Base-by-base conservation (phyloP, 2,888 invertebrate genomes). In the Ennomos quercinarius region DNA sequence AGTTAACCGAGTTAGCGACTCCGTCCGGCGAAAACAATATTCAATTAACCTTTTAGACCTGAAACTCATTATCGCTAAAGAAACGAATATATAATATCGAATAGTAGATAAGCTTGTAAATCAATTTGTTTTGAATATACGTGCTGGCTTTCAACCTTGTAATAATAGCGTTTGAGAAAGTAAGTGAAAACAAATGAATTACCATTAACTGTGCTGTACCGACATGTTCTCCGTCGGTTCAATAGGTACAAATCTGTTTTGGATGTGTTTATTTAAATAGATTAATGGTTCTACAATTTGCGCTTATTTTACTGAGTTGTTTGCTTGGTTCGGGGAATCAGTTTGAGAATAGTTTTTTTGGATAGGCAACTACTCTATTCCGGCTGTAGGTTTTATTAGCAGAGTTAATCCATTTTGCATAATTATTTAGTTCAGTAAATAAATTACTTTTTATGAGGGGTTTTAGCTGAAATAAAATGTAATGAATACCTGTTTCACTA, bases 161-260 rank as follows among this genome's bases (percentile, higher is more conserved):
- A 47, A 55, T 40, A 47, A 55, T 41, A 51, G 45, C 39, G 13
- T 42, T 56, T 45, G 37, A 50, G 45, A 49, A 53, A 51, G 40
- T 13, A 36, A 46, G 47, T 39, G 41, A 40, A 65, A 67, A 65
- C 61, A 65, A 63, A 63, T 56, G 27, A 44, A 59, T 50, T 49
- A 57, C 48, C 48, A 61, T 63, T 59, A 66, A 48, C 54, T 52
- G n/a, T 43, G 27, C 27, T 27, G 27, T 27, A 27, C 27, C 27
- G 2, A 41, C 42, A 51, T 54, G 54, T 58, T 49, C 39, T 3
- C 51, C 43, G 51, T 62, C 12, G 10, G 40, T 51, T 45, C 41
- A 54, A 56, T 61, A n/a, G n/a, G n/a, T n/a, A 57, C 53, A 54
- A 54, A 53, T 57, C 53, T 37, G 44, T 50, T 50, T 57, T 54